Conservation (phyloP, 2,113 vertebrate genomes). For the Cinclus cinclus region DNA sequence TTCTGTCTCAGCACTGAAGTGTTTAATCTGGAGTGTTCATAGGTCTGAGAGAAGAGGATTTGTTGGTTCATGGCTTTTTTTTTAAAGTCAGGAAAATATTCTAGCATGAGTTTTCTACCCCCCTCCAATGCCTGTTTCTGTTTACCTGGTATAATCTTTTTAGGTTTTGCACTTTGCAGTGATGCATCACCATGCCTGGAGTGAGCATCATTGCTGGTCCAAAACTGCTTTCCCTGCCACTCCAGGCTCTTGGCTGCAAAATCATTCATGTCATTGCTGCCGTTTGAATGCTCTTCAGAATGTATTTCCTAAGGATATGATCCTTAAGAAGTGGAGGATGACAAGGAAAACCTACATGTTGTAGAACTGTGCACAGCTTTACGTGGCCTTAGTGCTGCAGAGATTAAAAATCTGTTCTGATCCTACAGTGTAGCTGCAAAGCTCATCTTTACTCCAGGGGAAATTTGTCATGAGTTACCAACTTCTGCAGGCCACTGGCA, state of each 20-base stretch:
- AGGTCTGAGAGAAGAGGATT: not conserved
- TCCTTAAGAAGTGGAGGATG: not conserved
- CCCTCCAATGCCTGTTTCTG: not conserved
- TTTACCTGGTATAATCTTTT: not conserved
- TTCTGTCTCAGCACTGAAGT: not conserved
- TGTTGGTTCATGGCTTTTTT: not conserved
- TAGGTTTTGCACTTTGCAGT: not conserved
- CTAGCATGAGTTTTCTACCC: not conserved
- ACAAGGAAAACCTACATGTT: not conserved
- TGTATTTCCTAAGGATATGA: not conserved
- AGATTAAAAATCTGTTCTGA: not conserved
- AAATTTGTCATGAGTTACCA: not conserved
- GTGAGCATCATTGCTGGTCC: not conserved
- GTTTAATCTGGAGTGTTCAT: not conserved
- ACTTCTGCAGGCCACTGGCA: not conserved
- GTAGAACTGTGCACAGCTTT: not conserved
- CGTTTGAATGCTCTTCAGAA: not conserved
- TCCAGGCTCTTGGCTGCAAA: not conserved
- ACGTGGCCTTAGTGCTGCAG: not conserved
- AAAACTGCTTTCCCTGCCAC: not conserved
- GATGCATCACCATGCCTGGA: not conserved
- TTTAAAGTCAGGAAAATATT: not conserved
- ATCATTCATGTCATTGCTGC: not conserved
- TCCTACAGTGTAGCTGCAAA: not conserved
- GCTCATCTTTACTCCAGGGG: not conserved